Evolutionary conservation across 2,113 vertebrate species (phyloP).

Genomic region (Dascyllus trimaculatus): DNA sequence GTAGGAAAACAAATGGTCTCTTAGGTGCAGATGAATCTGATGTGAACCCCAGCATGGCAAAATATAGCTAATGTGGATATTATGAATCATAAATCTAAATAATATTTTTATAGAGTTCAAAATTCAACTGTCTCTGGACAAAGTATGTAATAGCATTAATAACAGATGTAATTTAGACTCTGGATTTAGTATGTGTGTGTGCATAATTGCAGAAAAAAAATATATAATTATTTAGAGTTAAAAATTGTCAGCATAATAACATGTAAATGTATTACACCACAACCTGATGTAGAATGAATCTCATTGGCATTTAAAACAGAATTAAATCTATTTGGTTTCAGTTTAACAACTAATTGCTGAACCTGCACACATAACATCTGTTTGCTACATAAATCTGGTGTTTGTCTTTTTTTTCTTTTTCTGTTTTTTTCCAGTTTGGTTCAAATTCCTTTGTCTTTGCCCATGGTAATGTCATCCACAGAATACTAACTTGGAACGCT

Average conservation of each 20-base stretch:
- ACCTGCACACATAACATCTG: not conserved
- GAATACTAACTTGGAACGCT: constrained; percentile 58
- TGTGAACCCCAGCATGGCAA: no score
- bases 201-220: not conserved
- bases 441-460: constrained; percentile 78
- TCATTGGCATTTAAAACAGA: not conserved
- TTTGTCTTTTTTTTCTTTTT: constrained; percentile 11
- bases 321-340: not conserved
- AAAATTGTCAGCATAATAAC: not conserved
- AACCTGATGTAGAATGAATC: not conserved
- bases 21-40: no score
- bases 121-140: no score
- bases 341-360: not conserved
- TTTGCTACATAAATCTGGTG: constrained; percentile 6
- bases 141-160: no score
- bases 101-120: no score
- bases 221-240: not conserved
- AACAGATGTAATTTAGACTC: no score
- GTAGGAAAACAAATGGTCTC: no score
- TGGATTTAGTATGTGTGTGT: not conserved
- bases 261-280: not conserved
- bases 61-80: no score
- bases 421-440: constrained; percentile 29
- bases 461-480: constrained; percentile 75
- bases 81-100: no score